These are phyloP conservation scores for Melinopterus prodromus DNA, from an alignment of 2,888 invertebrate species.

Conservation along the genomic window DNA sequence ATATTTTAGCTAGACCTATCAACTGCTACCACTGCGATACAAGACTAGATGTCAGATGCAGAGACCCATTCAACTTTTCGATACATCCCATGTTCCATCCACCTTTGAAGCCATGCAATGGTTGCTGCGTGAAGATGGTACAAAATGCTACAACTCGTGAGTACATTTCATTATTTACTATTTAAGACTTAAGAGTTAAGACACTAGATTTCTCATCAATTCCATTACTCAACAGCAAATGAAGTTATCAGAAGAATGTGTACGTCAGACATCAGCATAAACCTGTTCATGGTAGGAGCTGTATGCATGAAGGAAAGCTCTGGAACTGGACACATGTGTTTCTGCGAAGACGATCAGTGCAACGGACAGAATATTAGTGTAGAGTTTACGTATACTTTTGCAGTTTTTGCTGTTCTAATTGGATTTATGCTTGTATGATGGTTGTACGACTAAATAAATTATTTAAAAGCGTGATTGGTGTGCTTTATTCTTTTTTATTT, in stretches of 20 bases:
- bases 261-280: slow-evolving; percentile 26
- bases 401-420: neutral
- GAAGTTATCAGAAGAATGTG: slow-evolving; percentile 29
- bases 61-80: slow-evolving; percentile 28
- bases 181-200: neutral
- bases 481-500: too few relatives aligned
- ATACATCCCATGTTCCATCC: slow-evolving; percentile 29
- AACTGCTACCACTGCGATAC: slow-evolving; percentile 29
- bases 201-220: too few relatives aligned
- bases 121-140: slow-evolving; percentile 32
- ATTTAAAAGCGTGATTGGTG: neutral
- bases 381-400: neutral
- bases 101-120: slow-evolving; percentile 27
- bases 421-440: neutral
- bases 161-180: neutral
- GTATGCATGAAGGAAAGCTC: slow-evolving; percentile 31
- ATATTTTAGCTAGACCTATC: slow-evolving; percentile 25
- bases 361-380: slow-evolving; percentile 9
- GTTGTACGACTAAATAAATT: neutral
- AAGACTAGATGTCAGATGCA: slow-evolving; percentile 20
- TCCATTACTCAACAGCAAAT: slow-evolving; percentile 14
- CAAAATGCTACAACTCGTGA: slow-evolving; percentile 26
- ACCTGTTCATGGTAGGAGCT: slow-evolving; percentile 28
- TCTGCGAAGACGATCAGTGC: slow-evolving; percentile 29
- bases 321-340: slow-evolving; percentile 29